A percentile compares a stretch with the other conserved stretches of the same genome.
These are phyloP conservation scores for Chrosomus eos DNA, from an alignment of 2,797 vertebrate genomes.

Conservation along the genomic window DNA sequence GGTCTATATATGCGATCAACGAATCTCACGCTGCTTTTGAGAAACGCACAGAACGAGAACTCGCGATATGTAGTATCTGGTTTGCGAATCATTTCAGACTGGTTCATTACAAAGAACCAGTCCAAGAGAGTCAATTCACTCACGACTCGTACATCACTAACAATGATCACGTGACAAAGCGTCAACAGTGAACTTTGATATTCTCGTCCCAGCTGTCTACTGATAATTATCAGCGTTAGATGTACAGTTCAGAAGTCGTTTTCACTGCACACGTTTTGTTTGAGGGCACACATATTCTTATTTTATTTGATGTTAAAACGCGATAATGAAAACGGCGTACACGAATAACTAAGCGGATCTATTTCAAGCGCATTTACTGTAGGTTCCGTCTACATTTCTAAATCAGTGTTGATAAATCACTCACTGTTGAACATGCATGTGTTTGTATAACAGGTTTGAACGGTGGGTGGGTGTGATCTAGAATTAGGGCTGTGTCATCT, in stretches of 20 bases:
- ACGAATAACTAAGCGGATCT: not conserved
- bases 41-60: not conserved
- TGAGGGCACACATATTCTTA: not conserved
- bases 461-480: not conserved
- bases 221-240: conserved; percentile 7
- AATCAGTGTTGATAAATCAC: conserved; percentile 4
- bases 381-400: not conserved
- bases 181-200: conserved; percentile 32
- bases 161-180: conserved; percentile 10
- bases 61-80: not conserved
- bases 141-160: not conserved
- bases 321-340: not conserved
- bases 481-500: not conserved
- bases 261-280: not conserved
- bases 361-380: not conserved
- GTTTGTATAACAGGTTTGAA: not conserved
- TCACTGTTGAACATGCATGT: not conserved
- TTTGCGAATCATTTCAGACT: not conserved
- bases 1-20: not conserved
- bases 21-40: too few species aligned
- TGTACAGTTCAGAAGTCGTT: not conserved
- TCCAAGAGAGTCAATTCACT: not conserved
- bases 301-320: not conserved
- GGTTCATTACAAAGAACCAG: not conserved
- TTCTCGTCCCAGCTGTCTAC: not conserved